Evolutionary conservation across 2,113 vertebrate species (phyloP).

Genomic region (Nettapus auritus): DNA sequence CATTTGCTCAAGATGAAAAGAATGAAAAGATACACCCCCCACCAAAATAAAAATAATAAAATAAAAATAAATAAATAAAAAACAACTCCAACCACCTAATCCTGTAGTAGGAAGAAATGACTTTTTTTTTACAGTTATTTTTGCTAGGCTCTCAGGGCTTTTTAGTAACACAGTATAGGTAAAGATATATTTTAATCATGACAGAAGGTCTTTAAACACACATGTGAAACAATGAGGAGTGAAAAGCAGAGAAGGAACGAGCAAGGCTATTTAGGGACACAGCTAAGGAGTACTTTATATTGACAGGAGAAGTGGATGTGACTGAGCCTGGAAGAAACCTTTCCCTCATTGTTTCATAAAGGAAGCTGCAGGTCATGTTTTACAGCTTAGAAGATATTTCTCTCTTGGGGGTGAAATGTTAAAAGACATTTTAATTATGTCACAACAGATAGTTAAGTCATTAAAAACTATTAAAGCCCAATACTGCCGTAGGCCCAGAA

Average conservation of each 20-base stretch:
- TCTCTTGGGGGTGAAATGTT: conserved; percentile 21
- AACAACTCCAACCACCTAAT: not conserved
- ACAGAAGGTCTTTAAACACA: conserved; percentile 32
- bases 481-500: not conserved
- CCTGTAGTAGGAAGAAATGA: not conserved
- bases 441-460: conserved; percentile 49
- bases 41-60: not conserved
- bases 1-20: conserved; percentile 13
- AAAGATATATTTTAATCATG: conserved; percentile 49
- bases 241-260: conserved; percentile 3
- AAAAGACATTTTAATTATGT: conserved; percentile 52
- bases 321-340: conserved; percentile 12
- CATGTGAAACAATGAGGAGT: conserved; percentile 4
- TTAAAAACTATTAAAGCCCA: conserved; percentile 40
- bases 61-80: not conserved
- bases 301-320: conserved; percentile 1
- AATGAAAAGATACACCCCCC: too few relatives aligned
- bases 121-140: conserved; percentile 25
- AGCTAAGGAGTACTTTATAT: conserved; percentile 6
- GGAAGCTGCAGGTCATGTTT: conserved; percentile 16
- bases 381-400: conserved; percentile 5
- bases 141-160: not conserved
- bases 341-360: not conserved
- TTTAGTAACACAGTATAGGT: not conserved
- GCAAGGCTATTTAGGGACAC: conserved; percentile 51